phyloP scores from a whole-genome alignment of 2,113 vertebrate genomes.

The Holacanthus passer region DNA sequence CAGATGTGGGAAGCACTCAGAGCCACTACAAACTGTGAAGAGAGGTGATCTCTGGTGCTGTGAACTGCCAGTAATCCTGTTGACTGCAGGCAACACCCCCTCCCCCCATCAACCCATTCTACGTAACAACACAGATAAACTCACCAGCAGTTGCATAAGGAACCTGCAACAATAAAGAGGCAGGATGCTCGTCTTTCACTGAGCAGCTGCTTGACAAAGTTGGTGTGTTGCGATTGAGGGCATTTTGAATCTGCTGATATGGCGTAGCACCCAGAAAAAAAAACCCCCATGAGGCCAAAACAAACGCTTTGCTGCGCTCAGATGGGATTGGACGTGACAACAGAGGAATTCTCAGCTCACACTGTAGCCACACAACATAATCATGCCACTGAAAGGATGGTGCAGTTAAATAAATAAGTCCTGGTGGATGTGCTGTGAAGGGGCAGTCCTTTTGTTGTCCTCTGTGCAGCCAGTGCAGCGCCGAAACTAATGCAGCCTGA shows the following conservation, averaged over 20 bases:
- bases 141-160: slow-evolving; percentile 46
- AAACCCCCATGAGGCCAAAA: slow-evolving; percentile 44
- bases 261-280: slow-evolving; percentile 33
- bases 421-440: slow-evolving; percentile 58
- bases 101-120: slow-evolving; percentile 28
- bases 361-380: slow-evolving; percentile 60
- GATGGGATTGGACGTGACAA: slow-evolving; percentile 70
- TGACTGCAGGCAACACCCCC: slow-evolving; percentile 40
- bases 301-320: slow-evolving; percentile 51
- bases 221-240: slow-evolving; percentile 30
- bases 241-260: slow-evolving; percentile 52
- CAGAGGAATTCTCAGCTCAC: slow-evolving; percentile 63
- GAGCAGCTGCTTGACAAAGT: slow-evolving; percentile 47
- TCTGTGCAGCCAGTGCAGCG: slow-evolving; percentile 55
- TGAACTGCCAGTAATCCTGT: slow-evolving; percentile 48
- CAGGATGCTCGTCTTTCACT: slow-evolving; percentile 19
- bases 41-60: slow-evolving; percentile 45
- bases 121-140: slow-evolving; percentile 33
- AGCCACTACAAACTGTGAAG: slow-evolving; percentile 49
- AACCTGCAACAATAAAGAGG: slow-evolving; percentile 33
- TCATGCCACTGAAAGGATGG: slow-evolving; percentile 69
- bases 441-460: slow-evolving; percentile 70
- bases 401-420: slow-evolving; percentile 65
- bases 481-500: slow-evolving; percentile 71
- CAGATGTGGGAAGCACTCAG: slow-evolving; percentile 67